Evolutionary conservation across 1,140 invertebrate species (phyloP).

Genomic region (Agrilus planipennis): DNA sequence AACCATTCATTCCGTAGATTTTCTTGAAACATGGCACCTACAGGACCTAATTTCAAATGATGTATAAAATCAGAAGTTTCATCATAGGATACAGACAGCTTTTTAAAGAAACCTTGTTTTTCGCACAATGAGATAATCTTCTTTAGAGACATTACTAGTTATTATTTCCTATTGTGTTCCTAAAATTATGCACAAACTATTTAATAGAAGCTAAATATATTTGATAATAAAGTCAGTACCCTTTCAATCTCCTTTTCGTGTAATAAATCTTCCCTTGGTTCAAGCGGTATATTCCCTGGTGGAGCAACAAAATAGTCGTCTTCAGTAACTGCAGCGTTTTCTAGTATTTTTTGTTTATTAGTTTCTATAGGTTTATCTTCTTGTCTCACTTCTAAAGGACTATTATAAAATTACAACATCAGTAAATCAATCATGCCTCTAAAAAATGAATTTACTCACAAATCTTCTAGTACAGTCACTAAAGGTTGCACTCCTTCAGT

Average conservation of each 20-base stretch:
- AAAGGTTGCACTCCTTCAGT: slow-evolving; percentile 62
- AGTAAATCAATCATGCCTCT: slow-evolving; percentile 3
- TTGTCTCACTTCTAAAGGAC: slow-evolving; percentile 46
- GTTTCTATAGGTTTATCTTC: slow-evolving; percentile 60
- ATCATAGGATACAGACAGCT: slow-evolving; percentile 24
- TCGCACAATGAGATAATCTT: slow-evolving; percentile 34
- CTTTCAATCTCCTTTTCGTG: slow-evolving; percentile 31
- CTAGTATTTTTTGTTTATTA: slow-evolving; percentile 50
- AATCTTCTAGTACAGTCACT: slow-evolving; percentile 66
- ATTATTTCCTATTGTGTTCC: background rate
- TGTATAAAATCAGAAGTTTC: slow-evolving; percentile 12
- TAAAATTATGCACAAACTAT: background rate
- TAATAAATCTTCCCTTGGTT: slow-evolving; percentile 37
- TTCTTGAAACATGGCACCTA: slow-evolving; percentile 38
- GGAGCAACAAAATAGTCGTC: slow-evolving; percentile 87
- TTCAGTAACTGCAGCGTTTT: slow-evolving; percentile 58
- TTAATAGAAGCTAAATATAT: background rate
- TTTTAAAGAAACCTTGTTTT: slow-evolving; percentile 30
- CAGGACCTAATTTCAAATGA: slow-evolving; percentile 37
- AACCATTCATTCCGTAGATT: slow-evolving; percentile 49
- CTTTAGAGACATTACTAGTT: slow-evolving; percentile 15
- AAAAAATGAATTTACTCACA: slow-evolving; percentile 36
- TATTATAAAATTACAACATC: slow-evolving; percentile 32
- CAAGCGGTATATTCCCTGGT: slow-evolving; percentile 60
- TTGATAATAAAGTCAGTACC: no score